phyloP scores from a whole-genome alignment of 2,113 vertebrate genomes.

The Mohoua ochrocephala region DNA sequence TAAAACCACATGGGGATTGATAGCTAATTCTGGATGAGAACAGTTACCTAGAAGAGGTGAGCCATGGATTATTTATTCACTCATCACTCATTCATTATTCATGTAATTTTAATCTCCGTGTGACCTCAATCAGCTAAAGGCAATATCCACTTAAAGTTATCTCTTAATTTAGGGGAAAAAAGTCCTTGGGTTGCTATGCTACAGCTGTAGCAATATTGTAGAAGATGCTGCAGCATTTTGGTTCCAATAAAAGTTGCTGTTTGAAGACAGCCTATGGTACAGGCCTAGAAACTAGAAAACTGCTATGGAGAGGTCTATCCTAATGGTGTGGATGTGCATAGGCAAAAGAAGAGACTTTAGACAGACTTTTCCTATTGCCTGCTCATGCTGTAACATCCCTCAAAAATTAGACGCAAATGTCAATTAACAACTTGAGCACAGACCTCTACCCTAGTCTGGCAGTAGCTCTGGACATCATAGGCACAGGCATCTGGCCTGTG shows the following conservation, averaged over 20 bases:
- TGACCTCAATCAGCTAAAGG: slow-evolving; percentile 7
- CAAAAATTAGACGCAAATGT: background rate
- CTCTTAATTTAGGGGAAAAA: background rate
- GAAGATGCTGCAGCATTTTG: background rate
- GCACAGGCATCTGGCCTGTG: background rate
- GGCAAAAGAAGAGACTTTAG: background rate
- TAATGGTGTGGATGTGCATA: rapidly evolving
- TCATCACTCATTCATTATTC: slow-evolving; percentile 28
- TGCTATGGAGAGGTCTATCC: background rate
- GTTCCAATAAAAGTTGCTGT: background rate
- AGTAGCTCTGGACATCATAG: background rate
- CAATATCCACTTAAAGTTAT: background rate
- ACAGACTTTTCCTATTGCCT: background rate
- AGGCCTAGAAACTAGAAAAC: slow-evolving; percentile 2
- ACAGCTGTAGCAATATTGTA: background rate
- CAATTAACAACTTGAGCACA: background rate
- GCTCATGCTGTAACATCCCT: background rate
- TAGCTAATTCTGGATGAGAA: background rate
- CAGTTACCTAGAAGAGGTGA: background rate
- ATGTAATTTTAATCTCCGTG: slow-evolving; percentile 27
- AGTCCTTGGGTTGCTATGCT: background rate
- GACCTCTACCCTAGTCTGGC: background rate
- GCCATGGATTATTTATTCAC: slow-evolving; percentile 12
- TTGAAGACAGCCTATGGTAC: background rate
- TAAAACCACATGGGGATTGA: background rate